Conservation (phyloP, 2,888 invertebrate species). For the Celastrina argiolus region DNA sequence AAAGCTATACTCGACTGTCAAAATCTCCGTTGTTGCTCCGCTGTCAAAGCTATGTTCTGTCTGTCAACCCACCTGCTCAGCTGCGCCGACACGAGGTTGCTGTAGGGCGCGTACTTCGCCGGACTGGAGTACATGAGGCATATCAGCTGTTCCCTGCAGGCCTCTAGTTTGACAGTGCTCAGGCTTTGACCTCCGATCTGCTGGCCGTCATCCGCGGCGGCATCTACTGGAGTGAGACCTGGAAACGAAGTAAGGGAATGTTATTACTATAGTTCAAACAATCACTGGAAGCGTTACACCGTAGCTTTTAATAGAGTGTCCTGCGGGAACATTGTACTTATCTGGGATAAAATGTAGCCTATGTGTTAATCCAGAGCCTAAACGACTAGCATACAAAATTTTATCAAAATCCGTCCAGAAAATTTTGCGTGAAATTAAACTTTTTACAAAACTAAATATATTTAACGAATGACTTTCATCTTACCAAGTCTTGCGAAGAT, state of each 20-base stretch:
- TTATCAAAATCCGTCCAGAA: too few relatives aligned
- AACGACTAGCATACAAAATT: too few relatives aligned
- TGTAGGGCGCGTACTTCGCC: conserved; percentile 92
- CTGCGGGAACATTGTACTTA: too few relatives aligned
- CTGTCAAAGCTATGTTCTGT: not conserved
- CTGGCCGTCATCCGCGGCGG: conserved; percentile 47
- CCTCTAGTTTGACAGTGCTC: conserved; percentile 74
- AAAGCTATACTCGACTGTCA: not conserved
- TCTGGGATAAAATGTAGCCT: too few relatives aligned
- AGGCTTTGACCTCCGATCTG: conserved; percentile 56
- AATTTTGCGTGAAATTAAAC: too few relatives aligned
- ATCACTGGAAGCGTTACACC: too few relatives aligned
- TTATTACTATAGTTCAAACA: too few relatives aligned
- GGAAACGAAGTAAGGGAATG: conserved; percentile 28
- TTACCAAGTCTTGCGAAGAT: conserved; percentile 83
- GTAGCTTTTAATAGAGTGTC: too few relatives aligned
- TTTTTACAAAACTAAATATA: too few relatives aligned
- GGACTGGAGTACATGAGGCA: conserved; percentile 93
- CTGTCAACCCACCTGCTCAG: conserved; percentile 78
- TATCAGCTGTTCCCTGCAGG: conserved; percentile 88
- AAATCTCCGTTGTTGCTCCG: not conserved
- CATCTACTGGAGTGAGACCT: conserved; percentile 80
- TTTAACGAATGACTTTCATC: conserved; percentile 3
- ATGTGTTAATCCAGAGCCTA: too few relatives aligned
- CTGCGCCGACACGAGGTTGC: conserved; percentile 92